phyloP scores from a whole-genome alignment of 2,797 vertebrate species.

The Buphagus erythrorhynchus region DNA sequence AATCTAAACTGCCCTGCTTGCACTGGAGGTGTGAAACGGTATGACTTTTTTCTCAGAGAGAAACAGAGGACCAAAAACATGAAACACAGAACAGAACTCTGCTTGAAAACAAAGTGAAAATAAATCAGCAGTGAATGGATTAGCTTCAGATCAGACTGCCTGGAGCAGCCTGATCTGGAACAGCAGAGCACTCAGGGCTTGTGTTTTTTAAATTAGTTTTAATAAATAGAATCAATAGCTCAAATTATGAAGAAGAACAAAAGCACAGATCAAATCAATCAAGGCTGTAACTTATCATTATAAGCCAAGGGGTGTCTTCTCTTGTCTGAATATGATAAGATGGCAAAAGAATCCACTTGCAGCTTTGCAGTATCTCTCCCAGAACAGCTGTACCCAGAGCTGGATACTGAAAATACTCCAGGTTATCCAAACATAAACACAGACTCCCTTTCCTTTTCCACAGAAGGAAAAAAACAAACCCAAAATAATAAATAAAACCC shows the following conservation, averaged over 20 bases:
- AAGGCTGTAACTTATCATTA: constrained; percentile 10
- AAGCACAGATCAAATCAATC: constrained; percentile 57
- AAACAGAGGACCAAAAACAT: background rate
- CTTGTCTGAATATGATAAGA: constrained; percentile 25
- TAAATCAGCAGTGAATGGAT: constrained; percentile 57
- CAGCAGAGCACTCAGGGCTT: background rate
- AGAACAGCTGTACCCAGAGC: background rate
- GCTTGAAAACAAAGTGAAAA: constrained; percentile 51
- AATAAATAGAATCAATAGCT: constrained; percentile 64
- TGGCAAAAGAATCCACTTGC: background rate
- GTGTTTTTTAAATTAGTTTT: constrained; percentile 50
- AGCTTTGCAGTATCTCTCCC: constrained; percentile 14
- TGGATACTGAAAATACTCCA: constrained; percentile 6
- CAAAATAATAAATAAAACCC: background rate
- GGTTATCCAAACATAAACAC: background rate
- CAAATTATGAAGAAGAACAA: constrained; percentile 51
- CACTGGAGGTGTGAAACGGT: constrained; percentile 7
- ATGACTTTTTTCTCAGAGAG: background rate
- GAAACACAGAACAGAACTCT: background rate
- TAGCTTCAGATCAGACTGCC: constrained; percentile 44
- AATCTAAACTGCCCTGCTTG: background rate
- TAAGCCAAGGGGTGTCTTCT: constrained; percentile 24
- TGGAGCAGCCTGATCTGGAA: constrained; percentile 21
- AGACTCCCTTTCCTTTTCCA: background rate
- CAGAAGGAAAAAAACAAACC: background rate